Evolutionary conservation across 92 coral and sea anemone genomes (phyloP).

Genomic region (Umimayanthus kanabou): DNA sequence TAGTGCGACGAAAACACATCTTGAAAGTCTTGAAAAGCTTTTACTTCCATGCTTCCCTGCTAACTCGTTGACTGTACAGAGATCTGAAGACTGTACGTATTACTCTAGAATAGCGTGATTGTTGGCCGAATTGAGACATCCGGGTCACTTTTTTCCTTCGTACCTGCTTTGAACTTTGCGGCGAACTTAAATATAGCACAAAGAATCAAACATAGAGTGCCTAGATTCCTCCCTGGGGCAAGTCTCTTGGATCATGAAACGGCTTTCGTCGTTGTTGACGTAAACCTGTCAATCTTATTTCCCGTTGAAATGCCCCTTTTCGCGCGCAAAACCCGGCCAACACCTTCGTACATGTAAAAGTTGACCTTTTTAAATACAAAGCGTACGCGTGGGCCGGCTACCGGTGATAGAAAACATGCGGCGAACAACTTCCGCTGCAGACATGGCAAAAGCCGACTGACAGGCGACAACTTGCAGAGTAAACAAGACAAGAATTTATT

Average conservation of each 20-base stretch:
- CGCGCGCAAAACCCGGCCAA: slow-evolving; percentile 19
- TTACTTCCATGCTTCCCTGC: too few relatives aligned
- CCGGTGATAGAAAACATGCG: not conserved
- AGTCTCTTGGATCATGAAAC: too few relatives aligned
- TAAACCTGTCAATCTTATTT: not conserved
- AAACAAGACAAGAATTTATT: slow-evolving; percentile 4
- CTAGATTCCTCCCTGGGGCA: not conserved
- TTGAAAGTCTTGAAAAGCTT: too few relatives aligned
- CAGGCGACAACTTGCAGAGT: not conserved
- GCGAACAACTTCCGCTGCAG: slow-evolving; percentile 22
- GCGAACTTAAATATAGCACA: not conserved
- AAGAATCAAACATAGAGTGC: not conserved
- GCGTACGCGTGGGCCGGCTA: slow-evolving; percentile 11
- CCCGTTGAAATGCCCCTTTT: slow-evolving; percentile 21
- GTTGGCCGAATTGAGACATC: not conserved
- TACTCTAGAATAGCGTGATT: not conserved
- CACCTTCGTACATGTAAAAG: slow-evolving; percentile 10
- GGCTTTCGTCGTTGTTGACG: not conserved
- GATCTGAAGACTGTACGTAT: not conserved
- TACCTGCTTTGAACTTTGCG: slow-evolving; percentile 4
- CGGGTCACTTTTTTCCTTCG: not conserved
- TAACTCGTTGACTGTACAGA: not conserved
- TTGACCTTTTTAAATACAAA: slow-evolving; percentile 17
- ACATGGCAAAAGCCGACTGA: slow-evolving; percentile 27
- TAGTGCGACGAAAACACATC: too few relatives aligned